Base-by-base conservation (phyloP, 2,113 vertebrate genomes). In the Dicaeum eximium region DNA sequence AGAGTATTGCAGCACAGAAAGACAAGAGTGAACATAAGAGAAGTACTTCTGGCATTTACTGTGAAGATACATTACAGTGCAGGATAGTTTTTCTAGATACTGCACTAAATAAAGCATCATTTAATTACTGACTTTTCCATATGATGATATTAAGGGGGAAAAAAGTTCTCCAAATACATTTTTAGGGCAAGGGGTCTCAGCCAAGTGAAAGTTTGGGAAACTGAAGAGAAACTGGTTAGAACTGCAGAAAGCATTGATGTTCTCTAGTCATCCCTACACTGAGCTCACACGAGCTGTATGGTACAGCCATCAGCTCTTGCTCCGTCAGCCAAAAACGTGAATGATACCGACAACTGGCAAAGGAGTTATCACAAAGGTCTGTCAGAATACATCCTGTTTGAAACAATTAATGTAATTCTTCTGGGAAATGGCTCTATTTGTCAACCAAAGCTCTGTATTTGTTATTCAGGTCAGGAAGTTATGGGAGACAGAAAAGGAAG, bases 401-500 rank as follows among this genome's bases (percentile, higher is more conserved):
- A 92, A 94, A 93, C 64, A 93, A 35, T 81, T 54, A 93, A 48
- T 87, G 80, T 38, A 15, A 48, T 65, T 81, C 78, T 92, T 73
- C 81, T 79, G 91, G 91, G 74, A 88, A 96, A 93, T 3, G 10
- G 35, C 0, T 47, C 7, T 15, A 45, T 58, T 87, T 77, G 27
- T 51, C 62, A 90, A 73, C 14, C 28, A 85, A 83, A 37, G 25
- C 57, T 81, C 60, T 77, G 42, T 47, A 10, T 74, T 96, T 92
- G 86, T 66, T 91, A 57, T 82, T 92, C 81, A 69, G 54, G 69
- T 83, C 2, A 0, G 87, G 91, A 93, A 93, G 71, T 10, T 35
- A 65, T 19, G 64, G 92, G 67, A 70, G 79, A 45, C 71, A 91
- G 74, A 71, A 88, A 92, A 93, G 67, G 88, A 94, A 94, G 35